These are phyloP conservation scores for Cryptus viduatorius DNA, from an alignment of 2,888 invertebrate genomes.

Conservation along the genomic window DNA sequence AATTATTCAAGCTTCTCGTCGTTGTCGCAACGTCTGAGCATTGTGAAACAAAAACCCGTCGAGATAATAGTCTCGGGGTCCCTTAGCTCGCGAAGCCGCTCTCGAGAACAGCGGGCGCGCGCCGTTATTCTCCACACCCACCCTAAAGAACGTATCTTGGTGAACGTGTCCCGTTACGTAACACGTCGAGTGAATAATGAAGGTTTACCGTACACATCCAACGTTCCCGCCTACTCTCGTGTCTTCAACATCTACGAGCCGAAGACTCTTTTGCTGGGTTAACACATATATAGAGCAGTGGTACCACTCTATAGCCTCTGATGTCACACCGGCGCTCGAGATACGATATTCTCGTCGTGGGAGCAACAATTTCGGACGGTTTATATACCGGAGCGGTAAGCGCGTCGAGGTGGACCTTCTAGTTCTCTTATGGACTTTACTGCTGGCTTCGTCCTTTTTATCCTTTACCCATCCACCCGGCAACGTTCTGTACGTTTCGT, in stretches of 20 bases:
- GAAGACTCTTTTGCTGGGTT: conserved; percentile 55
- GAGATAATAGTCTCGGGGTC: conserved; percentile 50
- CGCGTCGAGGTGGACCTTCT: conserved; percentile 34
- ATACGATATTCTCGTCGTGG: conserved; percentile 73
- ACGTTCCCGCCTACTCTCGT: conserved; percentile 17
- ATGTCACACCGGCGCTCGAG: conserved; percentile 69
- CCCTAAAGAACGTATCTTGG: conserved; percentile 51
- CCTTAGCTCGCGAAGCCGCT: not conserved
- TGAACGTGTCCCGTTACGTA: conserved; percentile 65
- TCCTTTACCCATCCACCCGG: not conserved
- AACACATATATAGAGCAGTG: conserved; percentile 64
- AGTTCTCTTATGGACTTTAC: conserved; percentile 29
- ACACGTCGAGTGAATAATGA: conserved; percentile 67
- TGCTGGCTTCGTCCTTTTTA: conserved; percentile 26
- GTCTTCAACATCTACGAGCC: not conserved
- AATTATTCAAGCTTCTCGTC: conserved; percentile 29
- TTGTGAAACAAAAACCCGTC: conserved; percentile 46
- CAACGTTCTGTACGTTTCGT: conserved; percentile 3
- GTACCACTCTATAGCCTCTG: not conserved
- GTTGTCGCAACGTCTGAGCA: conserved; percentile 20
- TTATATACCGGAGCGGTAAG: conserved; percentile 68
- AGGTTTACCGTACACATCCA: conserved; percentile 53
- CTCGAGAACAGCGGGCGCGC: conserved; percentile 26
- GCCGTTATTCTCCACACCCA: not conserved
- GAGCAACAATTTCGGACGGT: conserved; percentile 76